These are phyloP conservation scores for Micronisus gabar DNA, from an alignment of 2,113 vertebrate species.

Conservation along the genomic window DNA sequence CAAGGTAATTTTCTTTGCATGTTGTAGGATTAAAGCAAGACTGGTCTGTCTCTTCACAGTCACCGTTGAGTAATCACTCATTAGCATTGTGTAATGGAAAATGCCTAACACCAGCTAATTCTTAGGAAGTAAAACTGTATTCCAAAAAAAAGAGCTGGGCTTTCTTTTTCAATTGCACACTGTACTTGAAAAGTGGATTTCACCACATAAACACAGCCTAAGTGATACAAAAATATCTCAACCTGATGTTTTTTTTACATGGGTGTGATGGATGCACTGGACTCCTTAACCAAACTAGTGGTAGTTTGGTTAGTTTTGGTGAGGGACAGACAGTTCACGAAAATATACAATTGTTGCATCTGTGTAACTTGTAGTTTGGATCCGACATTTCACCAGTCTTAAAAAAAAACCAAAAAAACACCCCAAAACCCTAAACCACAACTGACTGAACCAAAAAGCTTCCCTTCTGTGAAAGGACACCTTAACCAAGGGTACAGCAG, in stretches of 20 bases:
- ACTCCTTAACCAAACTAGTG: neutral
- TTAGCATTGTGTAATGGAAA: neutral
- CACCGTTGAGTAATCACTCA: neutral
- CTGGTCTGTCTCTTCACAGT: neutral
- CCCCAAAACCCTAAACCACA: neutral
- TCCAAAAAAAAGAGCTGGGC: neutral
- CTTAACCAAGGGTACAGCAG: neutral
- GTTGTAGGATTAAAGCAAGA: neutral
- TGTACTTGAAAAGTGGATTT: neutral
- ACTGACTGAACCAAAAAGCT: neutral
- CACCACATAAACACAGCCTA: neutral
- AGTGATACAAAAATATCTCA: neutral
- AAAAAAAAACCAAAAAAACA: neutral
- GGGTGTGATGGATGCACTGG: neutral
- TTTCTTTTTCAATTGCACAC: neutral
- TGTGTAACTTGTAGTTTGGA: neutral
- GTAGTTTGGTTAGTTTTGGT: neutral
- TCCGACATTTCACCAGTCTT: neutral
- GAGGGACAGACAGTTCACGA: neutral
- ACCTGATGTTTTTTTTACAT: neutral
- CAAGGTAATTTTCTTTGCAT: neutral
- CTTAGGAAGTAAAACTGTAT: neutral
- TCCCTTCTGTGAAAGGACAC: neutral
- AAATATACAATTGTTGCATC: rapidly evolving
- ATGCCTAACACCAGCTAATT: neutral